Conservation (phyloP, 2,888 invertebrate genomes). For the Pheosia tremula region DNA sequence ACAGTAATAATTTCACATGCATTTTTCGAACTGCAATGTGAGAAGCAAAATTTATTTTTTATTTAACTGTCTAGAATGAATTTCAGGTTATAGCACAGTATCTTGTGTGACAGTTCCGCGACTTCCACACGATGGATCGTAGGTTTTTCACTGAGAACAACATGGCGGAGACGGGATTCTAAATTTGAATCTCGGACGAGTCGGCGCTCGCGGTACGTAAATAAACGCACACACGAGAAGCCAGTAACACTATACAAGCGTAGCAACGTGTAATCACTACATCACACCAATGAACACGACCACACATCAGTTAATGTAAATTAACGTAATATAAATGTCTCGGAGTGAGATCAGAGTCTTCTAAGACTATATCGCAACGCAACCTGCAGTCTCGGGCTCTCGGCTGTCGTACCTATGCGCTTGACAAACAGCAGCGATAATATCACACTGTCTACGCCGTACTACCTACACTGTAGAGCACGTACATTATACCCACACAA, state of each 20-base stretch:
- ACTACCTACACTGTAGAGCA: constrained; percentile 44
- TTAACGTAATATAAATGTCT: constrained; percentile 3
- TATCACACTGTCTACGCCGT: constrained; percentile 47
- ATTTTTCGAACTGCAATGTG: no score
- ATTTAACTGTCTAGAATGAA: no score
- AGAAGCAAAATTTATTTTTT: no score
- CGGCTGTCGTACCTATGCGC: constrained; percentile 23
- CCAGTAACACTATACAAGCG: constrained; percentile 81
- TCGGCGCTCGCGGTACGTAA: constrained; percentile 84
- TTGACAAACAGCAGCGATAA: constrained; percentile 46
- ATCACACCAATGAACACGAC: constrained; percentile 46
- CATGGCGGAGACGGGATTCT: constrained; percentile 84
- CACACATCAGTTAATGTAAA: constrained; percentile 45
- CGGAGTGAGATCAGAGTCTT: constrained; percentile 20
- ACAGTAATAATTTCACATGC: no score
- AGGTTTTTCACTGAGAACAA: constrained; percentile 82
- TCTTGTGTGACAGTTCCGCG: constrained; percentile 58
- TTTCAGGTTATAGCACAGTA: no score
- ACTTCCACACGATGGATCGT: constrained; percentile 72
- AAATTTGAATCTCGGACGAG: constrained; percentile 85
- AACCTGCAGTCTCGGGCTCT: constrained; percentile 12
- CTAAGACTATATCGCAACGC: neutral
- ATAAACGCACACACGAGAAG: constrained; percentile 83
- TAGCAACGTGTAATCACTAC: constrained; percentile 60
- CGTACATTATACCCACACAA: constrained; percentile 67